A percentile compares a stretch with the other conserved stretches of the same genome.
Evolutionary conservation across 37 sponge, comb jelly and placozoan species (phyloP).

Genomic region (Halisarca cf. caerulea): DNA sequence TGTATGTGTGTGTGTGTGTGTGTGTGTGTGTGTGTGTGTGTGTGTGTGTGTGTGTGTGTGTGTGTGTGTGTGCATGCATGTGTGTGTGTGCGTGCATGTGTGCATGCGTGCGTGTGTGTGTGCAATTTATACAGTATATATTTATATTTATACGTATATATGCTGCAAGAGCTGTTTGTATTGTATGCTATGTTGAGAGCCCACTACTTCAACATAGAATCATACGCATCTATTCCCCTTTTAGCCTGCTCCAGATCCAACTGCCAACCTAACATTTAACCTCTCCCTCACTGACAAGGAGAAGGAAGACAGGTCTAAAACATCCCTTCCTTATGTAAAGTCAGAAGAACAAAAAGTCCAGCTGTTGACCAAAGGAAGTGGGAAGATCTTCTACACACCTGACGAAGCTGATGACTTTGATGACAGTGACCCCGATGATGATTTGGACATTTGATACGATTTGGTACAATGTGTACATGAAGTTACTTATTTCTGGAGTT

Average conservation of each 20-base stretch:
- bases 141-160: too few relatives aligned
- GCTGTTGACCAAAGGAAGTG: background rate
- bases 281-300: constrained; percentile 59
- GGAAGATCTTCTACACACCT: constrained; percentile 66
- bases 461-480: too few relatives aligned
- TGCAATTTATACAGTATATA: too few relatives aligned
- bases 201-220: background rate
- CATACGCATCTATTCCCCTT: background rate
- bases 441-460: constrained; percentile 78
- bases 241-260: constrained; percentile 49
- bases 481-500: too few relatives aligned
- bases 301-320: constrained; percentile 55
- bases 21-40: background rate
- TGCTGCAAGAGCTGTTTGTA: background rate
- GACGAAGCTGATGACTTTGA: constrained; percentile 83
- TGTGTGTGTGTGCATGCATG: background rate
- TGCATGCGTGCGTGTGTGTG: too few relatives aligned
- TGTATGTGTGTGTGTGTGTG: background rate
- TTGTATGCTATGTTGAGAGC: background rate
- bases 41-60: constrained; percentile 6
- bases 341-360: background rate
- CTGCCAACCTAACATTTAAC: constrained; percentile 84
- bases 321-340: constrained; percentile 68
- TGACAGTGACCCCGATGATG: constrained; percentile 87
- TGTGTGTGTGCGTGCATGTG: background rate